A percentile compares a stretch with the other conserved stretches of the same genome.
Evolutionary conservation across 92 coral and sea anemone species (phyloP).

Genomic region (Blastomussa wellsi): DNA sequence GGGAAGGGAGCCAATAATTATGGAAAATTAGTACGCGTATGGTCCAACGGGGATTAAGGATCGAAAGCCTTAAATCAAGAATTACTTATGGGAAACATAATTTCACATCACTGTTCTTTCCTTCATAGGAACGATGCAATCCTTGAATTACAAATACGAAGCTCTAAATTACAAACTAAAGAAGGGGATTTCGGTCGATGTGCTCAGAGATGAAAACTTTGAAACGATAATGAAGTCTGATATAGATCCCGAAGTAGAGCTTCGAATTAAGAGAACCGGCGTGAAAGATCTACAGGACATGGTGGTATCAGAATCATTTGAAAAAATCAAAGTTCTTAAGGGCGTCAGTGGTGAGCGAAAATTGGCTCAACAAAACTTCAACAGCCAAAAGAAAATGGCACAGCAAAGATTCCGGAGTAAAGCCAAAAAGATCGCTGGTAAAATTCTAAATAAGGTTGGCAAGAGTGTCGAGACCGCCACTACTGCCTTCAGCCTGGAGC

Average conservation of each 20-base stretch:
- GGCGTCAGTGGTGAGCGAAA: conserved; percentile 14
- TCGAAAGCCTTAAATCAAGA: too few species aligned
- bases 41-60: too few species aligned
- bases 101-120: too few species aligned
- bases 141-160: conserved; percentile 9
- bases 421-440: conserved; percentile 9
- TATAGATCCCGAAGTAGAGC: background rate
- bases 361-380: conserved; percentile 33
- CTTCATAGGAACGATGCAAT: conserved; percentile 10
- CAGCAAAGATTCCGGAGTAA: background rate
- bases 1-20: too few species aligned
- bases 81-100: too few species aligned
- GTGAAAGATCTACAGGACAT: conserved; percentile 14
- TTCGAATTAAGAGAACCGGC: conserved; percentile 23
- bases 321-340: conserved; percentile 6
- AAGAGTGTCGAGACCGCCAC: conserved; percentile 28
- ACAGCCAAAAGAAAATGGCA: conserved; percentile 22
- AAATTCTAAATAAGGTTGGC: conserved; percentile 10
- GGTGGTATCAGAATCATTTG: conserved; percentile 33
- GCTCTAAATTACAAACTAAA: conserved; percentile 6
- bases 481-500: conserved; percentile 16
- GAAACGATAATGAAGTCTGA: background rate
- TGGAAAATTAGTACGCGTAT: too few species aligned
- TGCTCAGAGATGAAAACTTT: conserved; percentile 4
- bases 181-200: conserved; percentile 10